phyloP scores from a whole-genome alignment of 2,888 invertebrate species.

The Pyrochroa serraticornis region DNA sequence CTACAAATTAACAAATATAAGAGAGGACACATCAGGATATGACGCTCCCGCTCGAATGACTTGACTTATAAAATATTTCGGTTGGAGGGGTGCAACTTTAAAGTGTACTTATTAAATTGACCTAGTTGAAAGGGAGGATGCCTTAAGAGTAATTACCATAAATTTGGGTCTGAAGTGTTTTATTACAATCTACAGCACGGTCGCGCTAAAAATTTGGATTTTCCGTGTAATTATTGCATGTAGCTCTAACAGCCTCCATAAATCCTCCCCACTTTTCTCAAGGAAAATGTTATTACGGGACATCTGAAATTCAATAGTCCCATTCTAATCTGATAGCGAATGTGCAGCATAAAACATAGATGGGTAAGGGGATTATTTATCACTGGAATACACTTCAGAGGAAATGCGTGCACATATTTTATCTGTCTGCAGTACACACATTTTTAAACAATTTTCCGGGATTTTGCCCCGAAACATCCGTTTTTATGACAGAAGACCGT shows the following conservation, averaged over 20 bases:
- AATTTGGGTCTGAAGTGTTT: conserved; percentile 12
- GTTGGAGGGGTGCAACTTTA: conserved; percentile 19
- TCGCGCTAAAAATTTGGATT: no score
- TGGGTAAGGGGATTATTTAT: conserved; percentile 19
- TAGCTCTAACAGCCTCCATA: no score
- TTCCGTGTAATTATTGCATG: no score
- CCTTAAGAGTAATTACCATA: conserved; percentile 18
- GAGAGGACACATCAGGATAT: neutral
- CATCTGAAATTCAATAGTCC: no score
- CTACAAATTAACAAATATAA: conserved; percentile 15
- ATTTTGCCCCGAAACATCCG: conserved; percentile 1
- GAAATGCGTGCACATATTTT: conserved; percentile 20
- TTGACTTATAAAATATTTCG: conserved; percentile 18
- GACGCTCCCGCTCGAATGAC: conserved; percentile 15
- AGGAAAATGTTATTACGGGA: no score
- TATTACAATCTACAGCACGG: neutral
- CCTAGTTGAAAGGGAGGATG: conserved; percentile 17
- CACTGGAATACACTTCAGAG: conserved; percentile 14
- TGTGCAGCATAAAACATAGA: conserved; percentile 2
- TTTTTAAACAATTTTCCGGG: conserved; percentile 5
- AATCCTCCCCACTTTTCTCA: no score
- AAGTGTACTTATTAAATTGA: conserved; percentile 17
- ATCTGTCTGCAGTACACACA: conserved; percentile 6
- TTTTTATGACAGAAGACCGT: conserved; percentile 3
- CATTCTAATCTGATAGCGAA: neutral